Evolutionary conservation across 2,888 invertebrate species (phyloP), one percentile per base, ranked within the genome.

Genomic region (Strigamia transsilvanica): DNA sequence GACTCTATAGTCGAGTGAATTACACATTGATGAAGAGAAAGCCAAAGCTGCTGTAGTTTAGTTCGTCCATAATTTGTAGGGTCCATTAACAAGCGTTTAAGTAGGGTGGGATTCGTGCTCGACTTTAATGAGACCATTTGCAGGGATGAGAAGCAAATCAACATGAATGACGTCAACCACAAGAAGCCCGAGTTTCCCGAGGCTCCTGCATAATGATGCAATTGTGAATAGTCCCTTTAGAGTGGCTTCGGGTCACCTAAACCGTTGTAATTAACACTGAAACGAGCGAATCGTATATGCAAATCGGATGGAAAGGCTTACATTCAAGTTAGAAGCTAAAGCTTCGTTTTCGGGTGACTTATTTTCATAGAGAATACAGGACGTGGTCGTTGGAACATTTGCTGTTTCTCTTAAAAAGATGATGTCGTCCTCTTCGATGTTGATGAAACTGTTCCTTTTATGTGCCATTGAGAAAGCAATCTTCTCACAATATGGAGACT

Each of bases 41-140:
- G 56, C 56, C 56, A 56, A 56, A 56, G 56, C 56, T 56, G 5
- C 56, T 56, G 56, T 56, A 56, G n/a, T 56, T 56, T 18, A 56
- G n/a, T 18, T 56, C 2, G n/a, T 18, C 18, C 56, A 56, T 56
- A 56, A 56, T 56, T 56, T 56, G 56, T 56, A 56, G 56, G 21
- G 56, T 56, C 56, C 56, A 56, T 56, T 56, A 56, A 56, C 56
- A 56, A 56, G 56, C 56, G 56, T 56, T 56, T 56, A 56, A 56
- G 56, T 56, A 56, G 56, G 56, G 56, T 56, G 56, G 56, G 56
- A 56, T 56, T 56, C 56, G 56, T 56, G 56, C 56, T 56, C 56
- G 56, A 21, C 21, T 56, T 56, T 56, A 56, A 56, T 56, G 56
- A 56, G 56, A 56, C 56, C 56, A 56, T 56, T 56, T 56, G 56